phyloP scores from a whole-genome alignment of 2,113 vertebrate genomes.

The Dunckerocampus dactyliophorus region DNA sequence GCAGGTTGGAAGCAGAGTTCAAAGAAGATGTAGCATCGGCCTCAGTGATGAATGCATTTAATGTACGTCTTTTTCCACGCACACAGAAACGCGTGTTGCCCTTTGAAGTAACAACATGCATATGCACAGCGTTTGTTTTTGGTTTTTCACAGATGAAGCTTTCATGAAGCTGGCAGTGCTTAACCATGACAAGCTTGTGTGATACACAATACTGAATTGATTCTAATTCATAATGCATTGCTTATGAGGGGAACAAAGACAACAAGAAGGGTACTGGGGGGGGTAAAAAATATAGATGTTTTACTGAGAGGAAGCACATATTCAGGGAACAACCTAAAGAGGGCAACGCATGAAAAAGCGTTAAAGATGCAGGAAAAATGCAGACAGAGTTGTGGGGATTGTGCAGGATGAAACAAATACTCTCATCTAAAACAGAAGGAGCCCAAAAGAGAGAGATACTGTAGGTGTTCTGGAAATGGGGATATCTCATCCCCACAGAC shows the following conservation, averaged over 20 bases:
- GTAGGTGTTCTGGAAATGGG: conserved; percentile 21
- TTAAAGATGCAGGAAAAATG: not conserved
- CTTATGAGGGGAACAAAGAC: not conserved
- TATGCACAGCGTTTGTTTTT: conserved; percentile 36
- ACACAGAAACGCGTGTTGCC: conserved; percentile 16
- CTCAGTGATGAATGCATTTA: conserved; percentile 38
- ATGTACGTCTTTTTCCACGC: conserved; percentile 12
- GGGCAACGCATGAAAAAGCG: conserved; percentile 17
- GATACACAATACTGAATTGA: conserved; percentile 35
- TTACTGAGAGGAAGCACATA: conserved; percentile 4
- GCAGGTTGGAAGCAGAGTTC: conserved; percentile 26
- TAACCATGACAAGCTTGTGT: conserved; percentile 48
- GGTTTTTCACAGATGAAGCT: conserved; percentile 39
- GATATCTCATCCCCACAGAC: conserved; percentile 45
- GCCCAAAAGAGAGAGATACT: conserved; percentile 7
- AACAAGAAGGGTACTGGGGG: conserved; percentile 3
- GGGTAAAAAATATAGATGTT: conserved; percentile 5
- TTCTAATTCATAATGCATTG: conserved; percentile 39
- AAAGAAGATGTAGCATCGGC: conserved; percentile 30
- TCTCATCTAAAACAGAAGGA: conserved; percentile 12
- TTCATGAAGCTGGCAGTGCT: conserved; percentile 43
- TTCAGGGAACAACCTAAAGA: conserved; percentile 7
- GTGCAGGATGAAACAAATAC: conserved; percentile 27
- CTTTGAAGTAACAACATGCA: conserved; percentile 41
- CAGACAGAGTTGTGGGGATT: conserved; percentile 16